A percentile compares a stretch with the other conserved stretches of the same genome.
Conservation (phyloP, 2,113 vertebrate genomes). For the Recurvirostra avosetta region DNA sequence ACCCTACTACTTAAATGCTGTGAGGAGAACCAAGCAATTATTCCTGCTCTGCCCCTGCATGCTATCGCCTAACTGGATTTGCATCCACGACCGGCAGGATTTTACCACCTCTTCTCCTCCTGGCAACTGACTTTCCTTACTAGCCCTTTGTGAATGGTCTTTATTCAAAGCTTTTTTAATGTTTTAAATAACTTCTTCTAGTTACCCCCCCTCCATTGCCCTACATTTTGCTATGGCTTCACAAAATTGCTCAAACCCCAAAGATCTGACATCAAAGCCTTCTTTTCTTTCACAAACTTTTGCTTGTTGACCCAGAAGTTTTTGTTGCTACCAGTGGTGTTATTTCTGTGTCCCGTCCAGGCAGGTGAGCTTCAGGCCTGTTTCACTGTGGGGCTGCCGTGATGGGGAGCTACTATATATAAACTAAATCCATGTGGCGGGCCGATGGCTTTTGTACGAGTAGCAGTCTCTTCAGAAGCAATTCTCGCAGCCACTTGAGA, state of each 20-base stretch:
- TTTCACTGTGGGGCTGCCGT: neutral
- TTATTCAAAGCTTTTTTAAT: slow-evolving; percentile 50
- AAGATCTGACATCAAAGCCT: neutral
- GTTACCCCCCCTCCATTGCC: neutral
- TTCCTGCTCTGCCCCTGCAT: neutral
- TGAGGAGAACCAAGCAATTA: slow-evolving; percentile 44
- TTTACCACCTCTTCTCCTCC: slow-evolving; percentile 23
- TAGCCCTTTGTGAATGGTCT: slow-evolving; percentile 7
- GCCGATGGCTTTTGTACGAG: neutral
- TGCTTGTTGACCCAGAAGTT: neutral
- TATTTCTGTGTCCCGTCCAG: accelerated
- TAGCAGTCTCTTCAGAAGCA: neutral
- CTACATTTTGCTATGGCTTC: neutral
- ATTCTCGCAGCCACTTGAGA: neutral
- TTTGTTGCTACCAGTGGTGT: neutral
- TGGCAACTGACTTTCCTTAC: slow-evolving; percentile 36
- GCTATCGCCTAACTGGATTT: slow-evolving; percentile 53
- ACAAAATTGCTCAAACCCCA: slow-evolving; percentile 23
- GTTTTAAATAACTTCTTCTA: slow-evolving; percentile 39
- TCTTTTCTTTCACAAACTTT: neutral
- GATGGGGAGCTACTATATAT: neutral
- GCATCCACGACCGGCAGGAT: slow-evolving; percentile 32
- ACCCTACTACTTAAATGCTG: slow-evolving; percentile 36
- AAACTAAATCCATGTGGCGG: neutral
- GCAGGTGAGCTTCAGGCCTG: neutral